phyloP scores from a whole-genome alignment of 2,797 vertebrate species.

The Rhincodon typus region DNA sequence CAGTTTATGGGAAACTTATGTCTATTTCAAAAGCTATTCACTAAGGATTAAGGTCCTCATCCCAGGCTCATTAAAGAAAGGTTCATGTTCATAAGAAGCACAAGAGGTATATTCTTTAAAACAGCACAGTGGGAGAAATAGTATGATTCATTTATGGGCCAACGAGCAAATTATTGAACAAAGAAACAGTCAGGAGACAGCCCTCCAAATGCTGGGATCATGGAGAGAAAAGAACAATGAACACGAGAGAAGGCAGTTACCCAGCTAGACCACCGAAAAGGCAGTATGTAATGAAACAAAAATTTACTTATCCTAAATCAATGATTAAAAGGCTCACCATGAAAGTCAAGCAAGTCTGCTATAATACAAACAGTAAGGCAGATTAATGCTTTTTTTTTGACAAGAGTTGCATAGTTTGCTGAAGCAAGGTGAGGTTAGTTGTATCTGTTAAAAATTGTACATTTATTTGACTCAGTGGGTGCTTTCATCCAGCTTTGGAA shows the following conservation, averaged over 20 bases:
- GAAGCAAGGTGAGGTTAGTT: not conserved
- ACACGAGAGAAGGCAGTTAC: not conserved
- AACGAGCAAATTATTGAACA: not conserved
- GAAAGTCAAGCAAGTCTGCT: not conserved
- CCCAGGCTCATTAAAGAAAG: not conserved
- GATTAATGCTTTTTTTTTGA: not conserved
- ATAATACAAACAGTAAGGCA: not conserved
- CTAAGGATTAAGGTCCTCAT: not conserved
- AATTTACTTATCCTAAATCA: not conserved
- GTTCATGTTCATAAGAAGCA: not conserved
- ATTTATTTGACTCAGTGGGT: not conserved
- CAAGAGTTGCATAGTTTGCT: not conserved
- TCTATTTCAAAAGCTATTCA: not conserved
- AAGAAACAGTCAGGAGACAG: not conserved
- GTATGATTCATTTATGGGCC: not conserved
- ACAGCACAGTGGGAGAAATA: not conserved
- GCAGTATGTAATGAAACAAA: not conserved
- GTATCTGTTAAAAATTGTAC: not conserved
- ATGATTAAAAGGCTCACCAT: not conserved
- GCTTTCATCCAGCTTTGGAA: not conserved
- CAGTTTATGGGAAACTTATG: not conserved
- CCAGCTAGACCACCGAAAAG: not conserved
- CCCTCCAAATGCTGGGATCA: not conserved
- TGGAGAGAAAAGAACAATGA: not conserved
- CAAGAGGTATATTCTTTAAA: not conserved